Base-by-base conservation (phyloP, 2,888 invertebrate species). In the Pachliopta kotzebuea region DNA sequence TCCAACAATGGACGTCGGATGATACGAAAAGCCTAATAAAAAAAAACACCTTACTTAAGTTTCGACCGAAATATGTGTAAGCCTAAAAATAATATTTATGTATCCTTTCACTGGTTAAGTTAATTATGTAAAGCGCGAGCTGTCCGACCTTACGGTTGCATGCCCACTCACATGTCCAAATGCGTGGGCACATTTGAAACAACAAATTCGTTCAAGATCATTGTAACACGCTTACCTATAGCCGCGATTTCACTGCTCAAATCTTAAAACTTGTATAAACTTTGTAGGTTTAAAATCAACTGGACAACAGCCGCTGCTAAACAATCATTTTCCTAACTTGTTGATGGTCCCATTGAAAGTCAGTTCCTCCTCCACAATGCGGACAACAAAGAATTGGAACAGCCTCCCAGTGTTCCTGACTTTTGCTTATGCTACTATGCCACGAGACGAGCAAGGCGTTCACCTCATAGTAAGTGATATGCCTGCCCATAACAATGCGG, bases 141-240 rank as follows among this genome's bases (percentile, higher is more conserved):
- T 18, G 21, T 49, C 49, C 57, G 57, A 56, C 37, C 45, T 45
- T 45, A 45, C 45, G n/a, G 18, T 45, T n/a, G 45, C 45, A n/a
- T 45, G 45, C 45, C 20, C 49, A 49, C 49, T 49, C 9, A 52
- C 20, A 52, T 56, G 42, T 56, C 56, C 31, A 20, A 37, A 56
- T 14, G 21, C 56, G 56, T 31, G 49, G 57, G 42, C 57, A 42
- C 42, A 21, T n/a, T 18, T 9, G 45, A 2, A 49, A 52, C 11
- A 52, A 37, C 57, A 20, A 49, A 49, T 45, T 18, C 57, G 49
- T 58, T 45, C 23, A 24, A 58, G 49, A 58, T 52, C 50, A 52
- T 23, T 52, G 21, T 52, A 49, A 49, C 49, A 52, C 50, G 20
- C 21, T 21, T 21, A 23, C 50, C 23, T 52, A n/a, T 21, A n/a